phyloP scores from a whole-genome alignment of 2,888 invertebrate species.

The Nomada ferruginata region DNA sequence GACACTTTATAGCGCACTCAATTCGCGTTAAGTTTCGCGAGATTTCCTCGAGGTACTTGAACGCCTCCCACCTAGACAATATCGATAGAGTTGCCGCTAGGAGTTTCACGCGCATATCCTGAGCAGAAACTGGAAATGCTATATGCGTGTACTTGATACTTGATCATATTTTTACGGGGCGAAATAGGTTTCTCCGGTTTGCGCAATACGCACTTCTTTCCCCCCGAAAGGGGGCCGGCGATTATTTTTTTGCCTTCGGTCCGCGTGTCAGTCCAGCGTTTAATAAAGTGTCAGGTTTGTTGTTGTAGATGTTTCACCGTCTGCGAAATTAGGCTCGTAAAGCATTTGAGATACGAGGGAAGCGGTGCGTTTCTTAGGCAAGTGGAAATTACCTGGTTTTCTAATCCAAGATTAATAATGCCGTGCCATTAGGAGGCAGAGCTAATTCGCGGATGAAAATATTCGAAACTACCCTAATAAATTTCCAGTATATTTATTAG shows the following conservation, averaged over 20 bases:
- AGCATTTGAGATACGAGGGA: background rate
- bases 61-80: slow-evolving; percentile 26
- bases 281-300: background rate
- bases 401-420: too few relatives aligned
- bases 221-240: too few relatives aligned
- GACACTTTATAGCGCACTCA: slow-evolving; percentile 56
- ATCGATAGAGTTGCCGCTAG: background rate
- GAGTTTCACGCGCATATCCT: background rate
- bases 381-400: background rate
- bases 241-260: too few relatives aligned
- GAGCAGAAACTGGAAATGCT: background rate
- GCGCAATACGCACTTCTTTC: background rate
- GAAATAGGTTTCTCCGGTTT: background rate
- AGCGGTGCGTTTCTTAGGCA: background rate
- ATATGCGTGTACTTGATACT: background rate
- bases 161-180: background rate
- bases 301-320: background rate
- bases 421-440: too few relatives aligned
- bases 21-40: slow-evolving; percentile 51
- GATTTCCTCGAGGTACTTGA: slow-evolving; percentile 50
- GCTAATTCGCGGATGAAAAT: background rate
- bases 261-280: background rate
- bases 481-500: too few relatives aligned
- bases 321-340: background rate
- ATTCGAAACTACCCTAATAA: background rate